Base-by-base conservation (phyloP, 2,797 vertebrate genomes). In the Coracias cyanogaster region DNA sequence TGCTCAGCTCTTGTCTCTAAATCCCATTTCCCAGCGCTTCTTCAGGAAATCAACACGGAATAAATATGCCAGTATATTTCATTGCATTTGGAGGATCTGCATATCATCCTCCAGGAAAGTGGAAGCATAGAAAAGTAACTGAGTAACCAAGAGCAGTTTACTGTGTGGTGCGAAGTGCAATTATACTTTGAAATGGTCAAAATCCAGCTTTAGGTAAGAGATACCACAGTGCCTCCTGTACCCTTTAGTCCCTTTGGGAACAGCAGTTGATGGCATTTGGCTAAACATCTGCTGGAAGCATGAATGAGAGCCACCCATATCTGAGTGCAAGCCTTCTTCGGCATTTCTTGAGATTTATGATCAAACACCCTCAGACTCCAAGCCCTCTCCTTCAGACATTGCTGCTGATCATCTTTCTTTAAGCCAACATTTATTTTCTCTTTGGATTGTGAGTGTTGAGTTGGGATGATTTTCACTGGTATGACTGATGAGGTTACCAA, bases 401-500 rank as follows among this genome's bases (percentile, higher is more conserved):
- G 54, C 43, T 61, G 46, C 18, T 79, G 37, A 11, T 31, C 16
- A 1, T 17, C 18, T 15, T 74, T 48, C 57, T 92, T 65, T 89
- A 83, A 90, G n/a, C 15, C 0, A 0, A n/a, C 16, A 14, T 65
- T 78, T 43, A 37, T 71, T 80, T 86, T 79, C 52, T 57, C 33
- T 25, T 28, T 16, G 43, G n/a, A 46, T 8, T 3, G 31, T 5
- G 22, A 80, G n/a, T 33, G 31, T 52, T 64, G 25, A 55, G 24
- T 12, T 46, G 48, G 57, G 60, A 37, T 31, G 35, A 51, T 48
- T 77, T 82, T 72, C 33, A 29, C 14, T 45, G 65, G 35, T 29
- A 28, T 0, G 0, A 26, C 25, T 49, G 60, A 43, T 0, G 1
- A 83, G 39, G 7, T 64, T 62, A 19, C 46, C 46, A 80, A 74